A percentile compares a stretch with the other conserved stretches of the same genome.
These are phyloP conservation scores for Oncorhynchus clarkii DNA, from an alignment of 2,113 vertebrate species.

Conservation along the genomic window DNA sequence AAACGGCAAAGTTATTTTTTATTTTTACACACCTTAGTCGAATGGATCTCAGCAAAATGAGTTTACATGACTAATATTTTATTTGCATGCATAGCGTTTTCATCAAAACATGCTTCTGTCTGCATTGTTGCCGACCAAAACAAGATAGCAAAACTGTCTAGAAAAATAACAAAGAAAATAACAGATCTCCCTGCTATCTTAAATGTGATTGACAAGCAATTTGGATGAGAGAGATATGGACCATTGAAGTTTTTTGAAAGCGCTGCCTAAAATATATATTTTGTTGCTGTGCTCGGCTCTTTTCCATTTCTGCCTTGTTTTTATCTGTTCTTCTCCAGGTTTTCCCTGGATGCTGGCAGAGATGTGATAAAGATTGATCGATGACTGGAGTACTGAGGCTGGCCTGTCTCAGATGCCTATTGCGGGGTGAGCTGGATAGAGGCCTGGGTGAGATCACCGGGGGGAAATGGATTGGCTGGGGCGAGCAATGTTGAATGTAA, in stretches of 20 bases:
- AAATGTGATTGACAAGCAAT: slow-evolving; percentile 20
- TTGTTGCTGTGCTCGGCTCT: neutral
- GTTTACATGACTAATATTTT: slow-evolving; percentile 52
- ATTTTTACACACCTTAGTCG: slow-evolving; percentile 54
- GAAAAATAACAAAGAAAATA: slow-evolving; percentile 4
- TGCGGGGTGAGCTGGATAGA: slow-evolving; percentile 7
- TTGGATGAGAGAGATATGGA: slow-evolving; percentile 5
- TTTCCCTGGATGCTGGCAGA: slow-evolving; percentile 10
- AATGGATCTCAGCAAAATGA: slow-evolving; percentile 68
- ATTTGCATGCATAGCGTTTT: slow-evolving; percentile 49
- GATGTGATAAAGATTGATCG: slow-evolving; percentile 48
- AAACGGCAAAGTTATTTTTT: neutral
- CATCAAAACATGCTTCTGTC: slow-evolving; percentile 35
- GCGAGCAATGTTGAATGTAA: slow-evolving; percentile 1
- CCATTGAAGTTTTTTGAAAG: slow-evolving; percentile 7
- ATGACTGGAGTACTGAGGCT: slow-evolving; percentile 10
- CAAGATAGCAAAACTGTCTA: slow-evolving; percentile 20
- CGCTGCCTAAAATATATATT: neutral
- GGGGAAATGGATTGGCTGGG: slow-evolving; percentile 10
- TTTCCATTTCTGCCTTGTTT: neutral
- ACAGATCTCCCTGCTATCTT: slow-evolving; percentile 7
- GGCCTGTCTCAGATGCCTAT: slow-evolving; percentile 22
- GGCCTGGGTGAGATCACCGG: neutral
- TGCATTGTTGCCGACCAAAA: slow-evolving; percentile 22
- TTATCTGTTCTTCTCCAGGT: slow-evolving; percentile 21